phyloP scores from a whole-genome alignment of 2,888 invertebrate genomes.

The Bellardia bayeri region DNA sequence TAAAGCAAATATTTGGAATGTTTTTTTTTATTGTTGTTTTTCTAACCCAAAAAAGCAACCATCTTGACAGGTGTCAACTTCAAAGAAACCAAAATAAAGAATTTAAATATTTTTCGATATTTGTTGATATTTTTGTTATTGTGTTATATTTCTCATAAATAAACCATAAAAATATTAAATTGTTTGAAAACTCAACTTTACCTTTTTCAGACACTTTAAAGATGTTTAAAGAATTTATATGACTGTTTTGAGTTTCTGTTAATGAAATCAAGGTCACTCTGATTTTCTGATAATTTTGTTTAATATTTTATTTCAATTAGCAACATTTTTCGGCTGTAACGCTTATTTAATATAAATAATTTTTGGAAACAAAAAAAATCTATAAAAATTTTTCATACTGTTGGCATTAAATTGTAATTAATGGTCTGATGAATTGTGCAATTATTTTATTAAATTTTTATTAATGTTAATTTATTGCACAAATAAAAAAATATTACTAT shows the following conservation, averaged over 20 bases:
- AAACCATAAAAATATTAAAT: conserved; percentile 3
- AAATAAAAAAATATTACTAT: not conserved
- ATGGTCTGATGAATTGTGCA: not conserved
- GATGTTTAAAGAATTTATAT: conserved; percentile 11
- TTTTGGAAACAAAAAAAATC: not conserved
- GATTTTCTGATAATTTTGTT: conserved; percentile 39
- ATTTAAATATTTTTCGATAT: conserved; percentile 1
- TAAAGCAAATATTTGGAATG: conserved; percentile 16
- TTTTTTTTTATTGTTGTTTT: conserved; percentile 15
- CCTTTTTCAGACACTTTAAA: conserved; percentile 13
- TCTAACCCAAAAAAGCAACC: conserved; percentile 2
- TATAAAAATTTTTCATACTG: conserved; percentile 3
- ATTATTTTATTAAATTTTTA: not conserved
- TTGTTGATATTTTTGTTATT: conserved; percentile 9
- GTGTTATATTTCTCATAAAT: conserved; percentile 11
- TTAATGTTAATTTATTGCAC: not conserved
- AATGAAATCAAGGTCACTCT: conserved; percentile 55
- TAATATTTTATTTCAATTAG: not conserved
- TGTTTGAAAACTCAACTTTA: conserved; percentile 18
- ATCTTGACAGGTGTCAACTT: conserved; percentile 64
- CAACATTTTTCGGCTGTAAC: conserved; percentile 11
- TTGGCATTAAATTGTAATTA: not conserved
- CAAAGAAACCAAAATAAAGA: conserved; percentile 41
- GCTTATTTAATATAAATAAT: not conserved
- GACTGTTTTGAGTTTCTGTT: conserved; percentile 7